A percentile compares a stretch with the other conserved stretches of the same genome.
phyloP scores from a whole-genome alignment of 2,113 vertebrate species.

The Macquaria ambigua region DNA sequence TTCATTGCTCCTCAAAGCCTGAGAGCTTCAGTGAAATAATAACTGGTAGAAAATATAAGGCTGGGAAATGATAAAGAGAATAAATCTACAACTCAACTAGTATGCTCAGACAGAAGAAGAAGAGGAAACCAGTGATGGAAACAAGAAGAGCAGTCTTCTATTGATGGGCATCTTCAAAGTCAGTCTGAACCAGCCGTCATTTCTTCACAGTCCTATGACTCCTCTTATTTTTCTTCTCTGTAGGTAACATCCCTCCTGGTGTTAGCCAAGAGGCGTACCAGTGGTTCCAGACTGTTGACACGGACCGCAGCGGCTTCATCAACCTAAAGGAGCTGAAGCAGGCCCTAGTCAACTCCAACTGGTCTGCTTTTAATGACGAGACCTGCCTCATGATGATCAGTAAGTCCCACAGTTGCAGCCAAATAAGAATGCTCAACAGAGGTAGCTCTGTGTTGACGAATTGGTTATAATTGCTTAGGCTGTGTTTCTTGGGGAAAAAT shows the following conservation, averaged over 20 bases:
- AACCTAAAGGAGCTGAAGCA: constrained; percentile 93
- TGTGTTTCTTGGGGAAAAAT: neutral
- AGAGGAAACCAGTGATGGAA: neutral
- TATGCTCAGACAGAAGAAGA: neutral
- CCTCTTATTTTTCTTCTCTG: neutral
- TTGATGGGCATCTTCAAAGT: constrained; percentile 13
- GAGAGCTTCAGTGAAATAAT: constrained; percentile 25
- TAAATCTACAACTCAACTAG: constrained; percentile 15
- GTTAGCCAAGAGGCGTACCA: constrained; percentile 92
- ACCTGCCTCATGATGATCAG: constrained; percentile 97
- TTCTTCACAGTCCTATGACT: neutral
- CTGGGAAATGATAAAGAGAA: constrained; percentile 33
- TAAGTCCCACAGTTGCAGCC: constrained; percentile 80
- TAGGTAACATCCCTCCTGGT: constrained; percentile 87
- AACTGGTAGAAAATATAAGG: constrained; percentile 8
- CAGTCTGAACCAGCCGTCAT: neutral
- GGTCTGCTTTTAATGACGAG: constrained; percentile 93
- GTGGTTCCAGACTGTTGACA: constrained; percentile 94
- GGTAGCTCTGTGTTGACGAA: neutral
- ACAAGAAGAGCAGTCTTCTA: too few relatives aligned
- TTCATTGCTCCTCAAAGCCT: constrained; percentile 7
- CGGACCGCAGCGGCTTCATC: constrained; percentile 92
- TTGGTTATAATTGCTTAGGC: neutral
- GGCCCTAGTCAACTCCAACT: constrained; percentile 96
- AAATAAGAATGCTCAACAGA: neutral